These are phyloP conservation scores for Tragelaphus oryx DNA, from an alignment of 2,797 vertebrate genomes.

Conservation along the genomic window DNA sequence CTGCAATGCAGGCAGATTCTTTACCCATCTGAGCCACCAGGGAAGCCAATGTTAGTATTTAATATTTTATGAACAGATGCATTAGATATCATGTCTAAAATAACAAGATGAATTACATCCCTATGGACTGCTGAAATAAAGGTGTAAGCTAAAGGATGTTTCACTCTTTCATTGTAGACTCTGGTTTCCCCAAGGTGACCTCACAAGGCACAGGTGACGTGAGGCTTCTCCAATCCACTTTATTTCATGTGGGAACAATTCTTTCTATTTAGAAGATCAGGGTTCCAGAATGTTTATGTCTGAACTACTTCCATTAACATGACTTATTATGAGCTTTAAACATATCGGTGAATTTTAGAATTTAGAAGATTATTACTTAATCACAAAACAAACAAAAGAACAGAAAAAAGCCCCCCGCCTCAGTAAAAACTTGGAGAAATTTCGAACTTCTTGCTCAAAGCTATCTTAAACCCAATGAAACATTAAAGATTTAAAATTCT, in stretches of 20 bases:
- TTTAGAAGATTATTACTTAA: not conserved
- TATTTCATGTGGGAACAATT: not conserved
- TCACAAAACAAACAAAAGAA: not conserved
- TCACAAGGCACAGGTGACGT: not conserved
- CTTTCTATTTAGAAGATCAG: not conserved
- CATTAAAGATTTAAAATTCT: constrained; percentile 24
- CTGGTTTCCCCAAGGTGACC: not conserved
- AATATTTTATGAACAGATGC: not conserved
- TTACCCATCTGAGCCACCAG: not conserved
- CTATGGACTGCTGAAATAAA: not conserved
- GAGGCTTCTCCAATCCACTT: not conserved
- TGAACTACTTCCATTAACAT: not conserved
- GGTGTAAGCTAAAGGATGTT: not conserved
- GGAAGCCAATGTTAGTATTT: not conserved
- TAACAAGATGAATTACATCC: not conserved
- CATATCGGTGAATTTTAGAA: not conserved
- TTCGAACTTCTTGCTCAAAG: constrained; percentile 11
- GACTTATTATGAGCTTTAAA: not conserved
- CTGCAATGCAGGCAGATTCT: not conserved
- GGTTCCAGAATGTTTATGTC: not conserved
- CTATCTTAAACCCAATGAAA: not conserved
- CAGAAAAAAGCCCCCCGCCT: not conserved
- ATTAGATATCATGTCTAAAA: not conserved
- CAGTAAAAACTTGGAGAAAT: not conserved
- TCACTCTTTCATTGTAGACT: not conserved